Base-by-base conservation (phyloP, 2,797 vertebrate species). In the Neopelma chrysocephalum region DNA sequence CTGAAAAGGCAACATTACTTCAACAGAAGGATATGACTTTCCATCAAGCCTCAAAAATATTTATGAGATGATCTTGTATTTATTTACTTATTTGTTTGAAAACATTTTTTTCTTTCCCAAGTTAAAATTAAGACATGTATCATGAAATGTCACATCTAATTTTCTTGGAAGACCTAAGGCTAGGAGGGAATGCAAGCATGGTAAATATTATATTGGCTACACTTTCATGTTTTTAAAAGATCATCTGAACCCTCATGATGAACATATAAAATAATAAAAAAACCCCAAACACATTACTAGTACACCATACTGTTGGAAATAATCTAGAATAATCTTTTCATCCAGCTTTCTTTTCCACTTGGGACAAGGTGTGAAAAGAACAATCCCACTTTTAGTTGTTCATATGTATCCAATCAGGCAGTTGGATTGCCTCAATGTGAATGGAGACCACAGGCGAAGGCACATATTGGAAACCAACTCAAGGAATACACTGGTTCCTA, bases 101-200 rank as follows among this genome's bases (percentile, higher is more conserved):
- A 91, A 48, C 2, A 26, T 10, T 89, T 94, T 87, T 95, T 72
- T 77, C 45, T 82, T 81, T 64, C 38, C 53, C 36, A 87, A 84
- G 87, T 93, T 90, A 94, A 97, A 95, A 92, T 95, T 80, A 92
- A 96, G 90, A 87, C 50, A 80, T n/a, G 34, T 43, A 69, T 87
- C 81, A 87, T 47, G 38, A 92, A 97, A 96, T 82, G 69, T 79
- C 70, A 95, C 56, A 80, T 83, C 47, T 96, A 56, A 65, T 95
- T 96, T 97, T 96, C 38, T 51, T 94, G 69, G 56, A 91, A 93
- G 65, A 96, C 84, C 66, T 88, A 92, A 57, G 80, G 77, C 75
- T 77, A 93, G 71, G 43, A 77, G 82, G 58, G 64, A 92, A 94
- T 64, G 79, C 12, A 47, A 58, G 53, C 38, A 77, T 47, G 36